These are phyloP conservation scores for Oscheius sp. DNA, from an alignment of 2,888 invertebrate genomes.

Conservation along the genomic window DNA sequence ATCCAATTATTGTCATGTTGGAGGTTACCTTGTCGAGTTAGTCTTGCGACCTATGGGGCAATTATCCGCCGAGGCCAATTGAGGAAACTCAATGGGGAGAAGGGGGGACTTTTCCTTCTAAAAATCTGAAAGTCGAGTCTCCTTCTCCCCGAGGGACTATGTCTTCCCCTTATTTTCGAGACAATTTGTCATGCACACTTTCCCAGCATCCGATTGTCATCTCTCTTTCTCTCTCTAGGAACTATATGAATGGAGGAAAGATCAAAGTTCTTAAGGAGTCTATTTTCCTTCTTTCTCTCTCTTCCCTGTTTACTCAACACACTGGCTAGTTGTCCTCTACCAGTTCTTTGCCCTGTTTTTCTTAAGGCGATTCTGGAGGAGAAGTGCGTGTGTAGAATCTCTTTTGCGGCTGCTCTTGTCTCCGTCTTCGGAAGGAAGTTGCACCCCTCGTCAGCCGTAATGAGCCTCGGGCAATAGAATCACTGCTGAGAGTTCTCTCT, in stretches of 20 bases:
- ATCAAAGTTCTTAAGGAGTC: not conserved
- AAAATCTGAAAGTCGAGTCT: not conserved
- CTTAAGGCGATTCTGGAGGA: not conserved
- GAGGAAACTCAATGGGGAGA: not conserved
- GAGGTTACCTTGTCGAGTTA: not conserved
- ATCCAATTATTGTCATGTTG: not conserved
- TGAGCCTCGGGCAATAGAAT: constrained; percentile 27
- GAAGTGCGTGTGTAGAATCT: not conserved
- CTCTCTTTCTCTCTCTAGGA: too few species aligned
- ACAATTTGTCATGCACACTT: constrained; percentile 29
- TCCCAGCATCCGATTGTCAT: constrained; percentile 14
- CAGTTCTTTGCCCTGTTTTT: not conserved
- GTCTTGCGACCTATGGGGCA: not conserved
- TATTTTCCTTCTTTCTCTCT: not conserved
- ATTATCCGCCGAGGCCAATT: constrained; percentile 19
- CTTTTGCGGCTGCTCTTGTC: not conserved
- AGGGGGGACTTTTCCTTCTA: not conserved
- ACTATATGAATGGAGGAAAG: not conserved
- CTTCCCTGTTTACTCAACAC: not conserved
- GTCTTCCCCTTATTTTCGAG: constrained; percentile 15
- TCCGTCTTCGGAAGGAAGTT: constrained; percentile 22
- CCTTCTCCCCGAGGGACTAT: not conserved
- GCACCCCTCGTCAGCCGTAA: constrained; percentile 17
- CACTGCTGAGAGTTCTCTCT: constrained; percentile 1
- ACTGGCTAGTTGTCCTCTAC: not conserved